Conservation (phyloP, 92 coral and sea anemone species). For the Galaxea fascicularis region DNA sequence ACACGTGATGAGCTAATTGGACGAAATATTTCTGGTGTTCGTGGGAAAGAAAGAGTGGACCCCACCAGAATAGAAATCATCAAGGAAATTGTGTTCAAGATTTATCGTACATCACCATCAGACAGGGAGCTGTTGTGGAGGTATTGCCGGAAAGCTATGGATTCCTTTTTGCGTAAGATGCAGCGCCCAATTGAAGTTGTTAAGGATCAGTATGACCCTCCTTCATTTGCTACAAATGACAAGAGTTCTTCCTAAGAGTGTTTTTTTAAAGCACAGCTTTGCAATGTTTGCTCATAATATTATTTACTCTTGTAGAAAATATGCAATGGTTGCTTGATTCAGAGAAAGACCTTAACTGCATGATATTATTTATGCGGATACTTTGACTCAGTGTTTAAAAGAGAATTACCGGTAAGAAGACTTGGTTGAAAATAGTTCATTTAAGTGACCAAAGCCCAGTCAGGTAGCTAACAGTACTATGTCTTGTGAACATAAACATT, state of each 20-base stretch:
- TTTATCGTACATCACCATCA: constrained; percentile 41
- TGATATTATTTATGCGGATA: too few species aligned
- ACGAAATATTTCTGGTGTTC: constrained; percentile 33
- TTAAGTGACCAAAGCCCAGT: too few species aligned
- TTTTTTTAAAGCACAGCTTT: neutral
- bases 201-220: constrained; percentile 2
- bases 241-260: neutral
- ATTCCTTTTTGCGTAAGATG: constrained; percentile 42
- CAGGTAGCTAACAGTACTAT: too few species aligned
- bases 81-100: constrained; percentile 41
- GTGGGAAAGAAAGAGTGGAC: constrained; percentile 49
- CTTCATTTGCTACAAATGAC: neutral
- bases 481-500: too few species aligned
- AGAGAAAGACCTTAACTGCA: too few species aligned
- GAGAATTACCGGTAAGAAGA: too few species aligned
- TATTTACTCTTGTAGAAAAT: too few species aligned
- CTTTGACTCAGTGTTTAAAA: too few species aligned
- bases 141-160: constrained; percentile 44
- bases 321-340: too few species aligned
- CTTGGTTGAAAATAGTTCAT: too few species aligned
- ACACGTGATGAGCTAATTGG: constrained; percentile 32
- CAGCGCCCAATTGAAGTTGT: constrained; percentile 25
- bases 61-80: constrained; percentile 28
- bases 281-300: too few species aligned
- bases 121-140: constrained; percentile 42